Percentiles rank a stretch among this genome's conserved stretches.
Conservation (phyloP, 2,797 vertebrate genomes). For the Leptodactylus fallax region DNA sequence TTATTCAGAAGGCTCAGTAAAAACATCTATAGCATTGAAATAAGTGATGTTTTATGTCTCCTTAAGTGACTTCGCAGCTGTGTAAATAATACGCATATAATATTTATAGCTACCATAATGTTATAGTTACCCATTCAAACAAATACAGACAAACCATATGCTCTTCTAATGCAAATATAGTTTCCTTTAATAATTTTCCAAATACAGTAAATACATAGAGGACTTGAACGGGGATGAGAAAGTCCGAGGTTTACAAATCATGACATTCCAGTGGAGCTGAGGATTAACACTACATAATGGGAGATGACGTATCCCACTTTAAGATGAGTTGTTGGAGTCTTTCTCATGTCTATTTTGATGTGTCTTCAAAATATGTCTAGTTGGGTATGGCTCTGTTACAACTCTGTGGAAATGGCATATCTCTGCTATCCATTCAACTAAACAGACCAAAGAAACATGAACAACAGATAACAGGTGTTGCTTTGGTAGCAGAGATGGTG, state of each 20-base stretch:
- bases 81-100: conserved; percentile 21
- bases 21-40: conserved; percentile 8
- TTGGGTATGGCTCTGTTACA: conserved; percentile 33
- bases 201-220: conserved; percentile 32
- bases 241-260: conserved; percentile 46
- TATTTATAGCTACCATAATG: conserved; percentile 36
- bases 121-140: conserved; percentile 46
- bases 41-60: conserved; percentile 8
- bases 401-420: neutral
- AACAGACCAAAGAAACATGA: neutral
- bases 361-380: conserved; percentile 40
- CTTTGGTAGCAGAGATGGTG: neutral
- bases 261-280: conserved; percentile 43
- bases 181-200: conserved; percentile 45
- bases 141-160: conserved; percentile 46
- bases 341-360: conserved; percentile 46
- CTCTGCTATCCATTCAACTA: neutral
- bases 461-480: neutral
- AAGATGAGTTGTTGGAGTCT: conserved; percentile 45
- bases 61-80: conserved; percentile 41
- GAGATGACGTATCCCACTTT: conserved; percentile 40
- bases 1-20: neutral
- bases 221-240: conserved; percentile 12
- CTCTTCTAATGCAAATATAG: conserved; percentile 35
- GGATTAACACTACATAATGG: conserved; percentile 54